phyloP scores from a whole-genome alignment of 2,797 vertebrate species.

The Gymnoscopelus braueri region DNA sequence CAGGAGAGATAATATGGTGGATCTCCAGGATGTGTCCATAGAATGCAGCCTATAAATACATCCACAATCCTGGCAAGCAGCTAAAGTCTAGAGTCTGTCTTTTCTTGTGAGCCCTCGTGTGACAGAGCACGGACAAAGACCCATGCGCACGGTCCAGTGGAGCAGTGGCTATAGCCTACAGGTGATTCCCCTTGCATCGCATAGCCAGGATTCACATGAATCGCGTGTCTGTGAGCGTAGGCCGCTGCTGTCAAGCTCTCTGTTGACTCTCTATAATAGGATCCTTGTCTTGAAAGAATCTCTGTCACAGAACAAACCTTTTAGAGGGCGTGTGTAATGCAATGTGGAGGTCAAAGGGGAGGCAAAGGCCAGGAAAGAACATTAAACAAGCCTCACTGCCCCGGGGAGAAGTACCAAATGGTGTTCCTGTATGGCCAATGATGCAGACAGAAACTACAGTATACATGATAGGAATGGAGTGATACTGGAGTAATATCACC shows the following conservation, averaged over 20 bases:
- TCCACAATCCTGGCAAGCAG: not conserved
- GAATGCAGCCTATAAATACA: slow-evolving; percentile 13
- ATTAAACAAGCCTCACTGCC: slow-evolving; percentile 25
- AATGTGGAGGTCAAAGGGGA: slow-evolving; percentile 29
- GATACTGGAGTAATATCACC: slow-evolving; percentile 42
- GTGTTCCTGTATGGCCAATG: not conserved
- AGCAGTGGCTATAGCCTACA: not conserved
- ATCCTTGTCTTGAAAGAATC: not conserved
- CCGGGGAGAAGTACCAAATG: slow-evolving; percentile 5
- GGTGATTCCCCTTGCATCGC: too few species aligned
- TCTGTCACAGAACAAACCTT: not conserved
- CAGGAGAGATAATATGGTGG: not conserved
- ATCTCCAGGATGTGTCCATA: not conserved
- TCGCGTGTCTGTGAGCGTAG: not conserved
- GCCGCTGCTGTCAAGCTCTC: not conserved
- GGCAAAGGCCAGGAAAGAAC: slow-evolving; percentile 23
- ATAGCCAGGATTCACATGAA: not conserved
- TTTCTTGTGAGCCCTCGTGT: slow-evolving; percentile 14
- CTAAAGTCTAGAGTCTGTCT: not conserved
- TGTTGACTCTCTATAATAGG: not conserved
- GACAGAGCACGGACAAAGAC: slow-evolving; percentile 23
- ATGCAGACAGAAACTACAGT: not conserved
- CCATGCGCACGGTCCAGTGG: slow-evolving; percentile 11
- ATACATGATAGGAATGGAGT: slow-evolving; percentile 19
- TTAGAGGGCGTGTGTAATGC: slow-evolving; percentile 9